Evolutionary conservation across 1,140 invertebrate genomes (phyloP).

Genomic region (Metaphire vulgaris): DNA sequence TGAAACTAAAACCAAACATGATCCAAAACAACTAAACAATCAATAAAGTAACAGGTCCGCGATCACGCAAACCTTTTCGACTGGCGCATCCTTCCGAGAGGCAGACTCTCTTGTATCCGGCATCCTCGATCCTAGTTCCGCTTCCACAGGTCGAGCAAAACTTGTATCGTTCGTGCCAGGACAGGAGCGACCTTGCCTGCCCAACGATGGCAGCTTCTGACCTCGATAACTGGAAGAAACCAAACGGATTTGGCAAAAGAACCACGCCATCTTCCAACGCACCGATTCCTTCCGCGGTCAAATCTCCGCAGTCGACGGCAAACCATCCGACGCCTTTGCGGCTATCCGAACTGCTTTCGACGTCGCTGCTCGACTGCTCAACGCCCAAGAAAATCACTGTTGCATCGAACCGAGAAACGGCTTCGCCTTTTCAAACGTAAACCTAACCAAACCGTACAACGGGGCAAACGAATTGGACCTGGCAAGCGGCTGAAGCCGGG

Average conservation of each 20-base stretch:
- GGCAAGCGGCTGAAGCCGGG: constrained; percentile 14
- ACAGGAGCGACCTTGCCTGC: constrained; percentile 51
- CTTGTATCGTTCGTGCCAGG: constrained; percentile 51
- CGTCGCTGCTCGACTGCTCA: not conserved
- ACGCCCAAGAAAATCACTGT: not conserved
- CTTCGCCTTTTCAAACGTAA: not conserved
- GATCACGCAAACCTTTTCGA: constrained; percentile 48
- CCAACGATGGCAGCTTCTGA: constrained; percentile 44
- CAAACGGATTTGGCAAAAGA: constrained; percentile 35
- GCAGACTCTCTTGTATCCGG: constrained; percentile 49
- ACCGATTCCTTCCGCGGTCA: constrained; percentile 31
- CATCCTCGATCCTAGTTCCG: constrained; percentile 40
- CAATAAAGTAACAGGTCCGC: no score
- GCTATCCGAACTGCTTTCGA: not conserved
- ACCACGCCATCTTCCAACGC: constrained; percentile 31
- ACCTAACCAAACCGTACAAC: not conserved
- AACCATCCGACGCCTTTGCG: constrained; percentile 39
- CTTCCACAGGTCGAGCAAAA: constrained; percentile 54
- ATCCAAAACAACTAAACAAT: no score
- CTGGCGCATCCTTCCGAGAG: constrained; percentile 41
- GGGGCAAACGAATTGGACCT: constrained; percentile 32
- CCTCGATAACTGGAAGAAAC: constrained; percentile 36
- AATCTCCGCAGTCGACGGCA: constrained; percentile 40
- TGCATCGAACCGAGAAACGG: not conserved
- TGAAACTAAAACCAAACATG: no score